Evolutionary conservation across 2,888 invertebrate species (phyloP), one percentile per base, ranked within the genome.

Genomic region (Andrena marginata): DNA sequence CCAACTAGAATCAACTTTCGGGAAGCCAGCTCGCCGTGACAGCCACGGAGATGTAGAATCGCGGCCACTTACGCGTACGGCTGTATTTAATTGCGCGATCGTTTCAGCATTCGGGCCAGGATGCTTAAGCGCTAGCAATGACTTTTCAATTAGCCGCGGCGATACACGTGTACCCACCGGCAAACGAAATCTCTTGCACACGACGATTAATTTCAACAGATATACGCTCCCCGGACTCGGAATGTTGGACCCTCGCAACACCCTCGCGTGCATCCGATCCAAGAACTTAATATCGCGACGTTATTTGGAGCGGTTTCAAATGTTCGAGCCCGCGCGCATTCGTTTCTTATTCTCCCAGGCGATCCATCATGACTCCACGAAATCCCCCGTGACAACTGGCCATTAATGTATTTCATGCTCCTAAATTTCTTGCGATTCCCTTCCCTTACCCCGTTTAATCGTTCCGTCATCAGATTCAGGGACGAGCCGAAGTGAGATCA

Each of bases 221-320:
- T 72, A 82, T 59, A 73, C 49, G 23, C 69, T 42, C 67, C 79
- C 59, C 77, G 77, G 74, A 62, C 69, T 23, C 8, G 68, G 68
- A 79, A 70, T 59, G 75, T 74, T 74, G 35, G 71, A 77, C 75
- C 71, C 42, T 48, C n/a, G 59, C 62, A 67, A 83, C 64, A 70
- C 54, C 72, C 72, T 83, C 49, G 69, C 79, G 75, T 71, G 84
- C 54, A 65, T 69, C 62, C 67, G 72, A 79, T 78, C 80, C 77
- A 67, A 86, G 73, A 86, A 69, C 54, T 79, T 75, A 74, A 71
- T 86, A 70, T 73, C 85, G 51, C 73, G 78, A 82, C 69, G 75
- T 82, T 79, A 72, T 68, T 86, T 86, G 85, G 87, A 86, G 65
- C 68, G 67, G 78, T 78, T 85, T 84, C 86, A 86, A 87, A 72